Base-by-base conservation (phyloP, 2,888 invertebrate species). In the Eumerus sabulonum region DNA sequence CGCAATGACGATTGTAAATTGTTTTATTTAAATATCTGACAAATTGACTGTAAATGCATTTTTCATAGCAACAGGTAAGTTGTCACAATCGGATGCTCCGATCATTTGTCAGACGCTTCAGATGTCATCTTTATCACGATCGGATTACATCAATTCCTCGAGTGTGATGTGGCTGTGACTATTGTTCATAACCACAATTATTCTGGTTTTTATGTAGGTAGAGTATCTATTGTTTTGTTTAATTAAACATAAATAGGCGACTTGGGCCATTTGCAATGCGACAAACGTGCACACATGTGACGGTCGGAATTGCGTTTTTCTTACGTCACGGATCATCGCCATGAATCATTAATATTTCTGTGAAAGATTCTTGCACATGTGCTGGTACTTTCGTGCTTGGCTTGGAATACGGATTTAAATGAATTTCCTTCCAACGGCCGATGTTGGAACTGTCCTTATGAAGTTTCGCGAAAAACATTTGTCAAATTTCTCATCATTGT, bases 81-180 rank as follows among this genome's bases (percentile, higher is more conserved):
- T 88, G 87, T 87, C 87, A 88, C 86, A 88, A 87, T 86, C 85
- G 85, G 85, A 86, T 88, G 87, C 87, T 83, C 84, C 83, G 85
- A 86, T 86, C 88, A 88, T 87, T 87, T 87, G 87, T 87, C 87
- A 88, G 79, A 70, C 54, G 79, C 74, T 79, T 74, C 74, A 79
- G 68, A 74, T 79, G 79, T 79, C 79, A 79, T 74, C 73, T 74
- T 79, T 79, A 79, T 79, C 79, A 60, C 74, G 79, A 79, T 79
- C 79, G 74, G 74, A 68, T 70, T 74, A 64, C 74, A 74, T 79
- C 79, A 79, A 74, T 79, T 7, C 40, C 40, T 40, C 11, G 11
- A n/a, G 40, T 40, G 40, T n/a, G 19, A 48, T 64, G 44, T 13
- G n/a, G 13, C 2, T 47, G 48, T 19, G n/a, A n/a, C 48, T 44